Conservation (phyloP, 2,113 vertebrate genomes). For the Acanthisitta chloris region DNA sequence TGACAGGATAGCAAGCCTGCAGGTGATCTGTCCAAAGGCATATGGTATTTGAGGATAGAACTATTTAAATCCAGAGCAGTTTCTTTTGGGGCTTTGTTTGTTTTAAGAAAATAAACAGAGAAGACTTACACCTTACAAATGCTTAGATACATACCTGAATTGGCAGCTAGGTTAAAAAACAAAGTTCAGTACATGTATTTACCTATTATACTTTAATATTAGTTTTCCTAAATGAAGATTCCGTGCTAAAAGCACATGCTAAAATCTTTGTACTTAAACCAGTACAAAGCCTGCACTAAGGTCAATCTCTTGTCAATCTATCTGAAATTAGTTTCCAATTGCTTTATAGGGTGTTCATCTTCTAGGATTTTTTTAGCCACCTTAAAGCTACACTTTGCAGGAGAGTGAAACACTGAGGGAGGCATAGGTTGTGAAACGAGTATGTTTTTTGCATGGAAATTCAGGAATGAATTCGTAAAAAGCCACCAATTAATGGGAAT, state of each 20-base stretch:
- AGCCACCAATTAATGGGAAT: neutral
- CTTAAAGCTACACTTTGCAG: neutral
- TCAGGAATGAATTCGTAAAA: neutral
- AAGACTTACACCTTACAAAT: neutral
- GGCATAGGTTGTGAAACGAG: neutral
- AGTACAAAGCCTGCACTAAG: neutral
- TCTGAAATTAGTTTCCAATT: neutral
- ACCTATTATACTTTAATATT: neutral
- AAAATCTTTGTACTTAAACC: neutral
- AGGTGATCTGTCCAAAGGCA: neutral
- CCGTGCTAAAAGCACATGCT: too few species aligned
- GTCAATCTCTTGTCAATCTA: neutral
- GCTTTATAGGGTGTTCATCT: neutral
- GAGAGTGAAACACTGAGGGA: neutral
- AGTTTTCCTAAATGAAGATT: neutral
- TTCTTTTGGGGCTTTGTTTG: neutral
- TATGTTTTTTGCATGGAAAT: neutral
- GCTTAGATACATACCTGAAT: neutral
- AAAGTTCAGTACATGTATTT: neutral
- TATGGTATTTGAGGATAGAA: neutral
- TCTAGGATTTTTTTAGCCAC: neutral
- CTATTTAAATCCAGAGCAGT: neutral
- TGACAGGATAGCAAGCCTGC: neutral
- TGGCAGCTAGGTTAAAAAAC: neutral
- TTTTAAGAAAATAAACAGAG: neutral